Evolutionary conservation across 92 coral and sea anemone species (phyloP), one percentile per base, ranked within the genome.

Genomic region (Paragorgia papillata): DNA sequence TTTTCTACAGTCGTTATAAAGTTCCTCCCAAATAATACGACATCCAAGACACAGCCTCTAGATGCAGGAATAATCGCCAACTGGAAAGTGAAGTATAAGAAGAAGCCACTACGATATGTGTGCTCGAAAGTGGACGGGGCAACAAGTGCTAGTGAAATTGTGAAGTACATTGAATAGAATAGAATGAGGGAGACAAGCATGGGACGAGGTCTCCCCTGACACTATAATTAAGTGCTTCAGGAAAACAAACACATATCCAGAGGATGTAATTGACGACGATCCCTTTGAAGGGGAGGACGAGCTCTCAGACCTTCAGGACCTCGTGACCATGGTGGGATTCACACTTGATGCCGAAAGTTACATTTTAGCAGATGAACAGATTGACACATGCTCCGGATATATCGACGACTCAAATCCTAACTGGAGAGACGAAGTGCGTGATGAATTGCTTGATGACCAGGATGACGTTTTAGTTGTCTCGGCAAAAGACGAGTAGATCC

Each of bases 1-100:
- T 57, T 85, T 68, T 82, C 89, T 39, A 85, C 74, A 56, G 78
- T 86, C 62, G 78, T 49, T 18, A 39, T 71, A 60, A 79, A 70
- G 79, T 86, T 85, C 73, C 77, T 82, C 10, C 86, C 84, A 34
- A 87, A 77, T 30, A 86, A 82, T 74, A 76, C 82, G 75, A 80
- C 82, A 51, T 81, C 85, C 33, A 79, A 76, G 73, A 83, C 79
- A 7, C 81, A 82, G 69, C 86, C 71, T n/a, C 79, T 83, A 35
- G 83, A 83, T 26, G 76, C 83, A 57, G 84, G 89, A 44, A 85
- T 85, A 74, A 85, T 85, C 59, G 69, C 86, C 12, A 77, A 78
- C 77, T 86, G 90, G 82, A 87, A 87, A 74, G 85, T 79, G 28
- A 83, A 83, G 54, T 83, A 79, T 57, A 70, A 78, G 87, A 83